A percentile compares a stretch with the other conserved stretches of the same genome.
These are phyloP conservation scores for Laspeyria flexula DNA, from an alignment of 2,888 invertebrate genomes.

Conservation along the genomic window DNA sequence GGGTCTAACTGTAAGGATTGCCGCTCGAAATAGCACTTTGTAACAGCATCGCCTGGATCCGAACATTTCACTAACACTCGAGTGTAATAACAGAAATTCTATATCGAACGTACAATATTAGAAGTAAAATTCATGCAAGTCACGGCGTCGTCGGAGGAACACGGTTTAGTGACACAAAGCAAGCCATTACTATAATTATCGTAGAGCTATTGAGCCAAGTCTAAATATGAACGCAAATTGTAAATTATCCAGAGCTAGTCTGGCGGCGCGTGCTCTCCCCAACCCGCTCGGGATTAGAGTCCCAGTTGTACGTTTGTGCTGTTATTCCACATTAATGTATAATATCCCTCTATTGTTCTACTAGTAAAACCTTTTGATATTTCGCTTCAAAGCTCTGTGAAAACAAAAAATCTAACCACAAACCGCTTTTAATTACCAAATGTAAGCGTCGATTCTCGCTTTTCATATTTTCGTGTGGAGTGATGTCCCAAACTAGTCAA, in stretches of 20 bases:
- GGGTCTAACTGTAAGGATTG: slow-evolving; percentile 45
- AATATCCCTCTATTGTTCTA: slow-evolving; percentile 65
- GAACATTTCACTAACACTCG: slow-evolving; percentile 34
- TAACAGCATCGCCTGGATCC: slow-evolving; percentile 36
- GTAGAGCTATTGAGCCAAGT: slow-evolving; percentile 46
- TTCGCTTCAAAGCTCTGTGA: slow-evolving; percentile 44
- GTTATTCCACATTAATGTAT: slow-evolving; percentile 64
- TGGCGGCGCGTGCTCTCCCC: slow-evolving; percentile 71
- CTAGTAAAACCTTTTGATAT: slow-evolving; percentile 60
- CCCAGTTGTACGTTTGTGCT: slow-evolving; percentile 70
- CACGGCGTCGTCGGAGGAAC: not conserved
- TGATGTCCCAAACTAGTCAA: slow-evolving; percentile 16
- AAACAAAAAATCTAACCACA: slow-evolving; percentile 35
- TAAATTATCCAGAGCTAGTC: slow-evolving; percentile 67
- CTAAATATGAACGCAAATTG: slow-evolving; percentile 71
- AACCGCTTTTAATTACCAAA: slow-evolving; percentile 40
- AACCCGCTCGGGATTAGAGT: slow-evolving; percentile 70
- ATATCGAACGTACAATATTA: slow-evolving; percentile 19
- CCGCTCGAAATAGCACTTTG: slow-evolving; percentile 41
- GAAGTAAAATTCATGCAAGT: not conserved
- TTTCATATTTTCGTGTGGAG: slow-evolving; percentile 11
- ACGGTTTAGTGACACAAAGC: slow-evolving; percentile 2
- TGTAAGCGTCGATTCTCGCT: slow-evolving; percentile 24
- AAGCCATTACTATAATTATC: slow-evolving; percentile 21
- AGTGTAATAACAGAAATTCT: slow-evolving; percentile 26